Evolutionary conservation across 2,113 vertebrate genomes (phyloP).

Genomic region (Turnix velox): DNA sequence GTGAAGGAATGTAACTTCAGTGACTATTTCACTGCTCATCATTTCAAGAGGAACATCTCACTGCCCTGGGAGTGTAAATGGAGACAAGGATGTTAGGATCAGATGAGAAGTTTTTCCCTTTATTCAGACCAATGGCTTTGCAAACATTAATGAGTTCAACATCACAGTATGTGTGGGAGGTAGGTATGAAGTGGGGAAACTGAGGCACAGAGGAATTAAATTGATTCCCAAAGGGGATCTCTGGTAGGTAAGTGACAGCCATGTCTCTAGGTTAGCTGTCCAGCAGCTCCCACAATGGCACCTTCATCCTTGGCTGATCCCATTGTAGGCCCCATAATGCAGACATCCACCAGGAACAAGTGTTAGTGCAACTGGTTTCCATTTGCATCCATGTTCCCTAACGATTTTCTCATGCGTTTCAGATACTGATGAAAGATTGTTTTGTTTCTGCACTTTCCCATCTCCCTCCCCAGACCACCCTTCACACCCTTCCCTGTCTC

Average conservation of each 20-base stretch:
- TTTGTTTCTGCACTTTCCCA: constrained; percentile 4
- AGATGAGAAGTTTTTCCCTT: neutral
- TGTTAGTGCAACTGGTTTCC: neutral
- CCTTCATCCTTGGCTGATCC: neutral
- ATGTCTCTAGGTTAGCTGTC: neutral
- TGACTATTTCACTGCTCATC: neutral
- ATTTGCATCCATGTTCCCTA: neutral
- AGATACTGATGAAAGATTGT: neutral
- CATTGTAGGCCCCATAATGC: neutral
- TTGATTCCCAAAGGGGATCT: neutral
- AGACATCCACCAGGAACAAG: neutral
- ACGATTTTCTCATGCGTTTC: neutral
- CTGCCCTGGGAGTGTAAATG: neutral
- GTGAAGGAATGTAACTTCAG: neutral
- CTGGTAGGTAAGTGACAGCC: neutral
- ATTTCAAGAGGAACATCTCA: neutral
- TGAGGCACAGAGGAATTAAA: neutral
- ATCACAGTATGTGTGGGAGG: neutral
- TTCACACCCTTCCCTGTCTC: neutral
- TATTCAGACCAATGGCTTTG: neutral
- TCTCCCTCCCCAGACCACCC: neutral
- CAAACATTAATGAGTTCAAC: neutral
- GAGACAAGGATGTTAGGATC: neutral
- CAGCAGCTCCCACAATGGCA: neutral
- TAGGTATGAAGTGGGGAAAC: neutral